Conservation (phyloP, 2,797 vertebrate genomes). For the Darevskia nairensis region DNA sequence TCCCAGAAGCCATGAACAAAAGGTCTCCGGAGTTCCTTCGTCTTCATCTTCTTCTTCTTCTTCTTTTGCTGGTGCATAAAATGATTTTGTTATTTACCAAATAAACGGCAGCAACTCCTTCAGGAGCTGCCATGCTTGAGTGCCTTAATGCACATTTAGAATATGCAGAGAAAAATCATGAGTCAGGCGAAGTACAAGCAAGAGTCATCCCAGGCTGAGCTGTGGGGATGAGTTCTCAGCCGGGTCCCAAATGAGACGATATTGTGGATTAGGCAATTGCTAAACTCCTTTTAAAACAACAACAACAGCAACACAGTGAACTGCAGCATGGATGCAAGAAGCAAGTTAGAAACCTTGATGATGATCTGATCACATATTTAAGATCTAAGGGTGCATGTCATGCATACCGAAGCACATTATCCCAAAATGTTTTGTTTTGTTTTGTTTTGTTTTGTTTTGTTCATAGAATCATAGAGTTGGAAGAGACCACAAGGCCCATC, state of each 20-base stretch:
- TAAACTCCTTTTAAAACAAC: constrained; percentile 49
- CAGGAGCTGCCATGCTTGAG: constrained; percentile 68
- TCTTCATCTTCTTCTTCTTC: background rate
- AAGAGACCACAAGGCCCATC: too few relatives aligned
- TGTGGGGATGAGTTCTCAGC: constrained; percentile 57
- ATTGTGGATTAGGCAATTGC: constrained; percentile 73
- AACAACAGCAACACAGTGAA: too few relatives aligned
- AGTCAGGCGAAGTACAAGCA: constrained; percentile 67
- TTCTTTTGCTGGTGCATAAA: constrained; percentile 58
- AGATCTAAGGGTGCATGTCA: too few relatives aligned
- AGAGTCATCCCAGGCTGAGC: constrained; percentile 65
- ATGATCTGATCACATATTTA: too few relatives aligned
- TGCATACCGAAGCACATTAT: too few relatives aligned
- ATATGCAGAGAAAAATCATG: constrained; percentile 68
- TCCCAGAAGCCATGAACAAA: constrained; percentile 53
- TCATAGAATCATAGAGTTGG: too few relatives aligned
- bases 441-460: too few relatives aligned
- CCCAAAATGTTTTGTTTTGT: too few relatives aligned
- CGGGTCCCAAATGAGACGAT: constrained; percentile 71
- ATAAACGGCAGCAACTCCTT: constrained; percentile 71
- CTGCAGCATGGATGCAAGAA: too few relatives aligned
- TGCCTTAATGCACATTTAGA: constrained; percentile 75
- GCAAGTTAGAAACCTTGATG: too few relatives aligned
- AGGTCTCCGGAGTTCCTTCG: constrained; percentile 64
- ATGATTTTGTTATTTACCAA: constrained; percentile 70